Percentiles rank a stretch among this genome's conserved stretches.
phyloP scores from a whole-genome alignment of 1,140 invertebrate genomes.

The Globodera ellingtonae region DNA sequence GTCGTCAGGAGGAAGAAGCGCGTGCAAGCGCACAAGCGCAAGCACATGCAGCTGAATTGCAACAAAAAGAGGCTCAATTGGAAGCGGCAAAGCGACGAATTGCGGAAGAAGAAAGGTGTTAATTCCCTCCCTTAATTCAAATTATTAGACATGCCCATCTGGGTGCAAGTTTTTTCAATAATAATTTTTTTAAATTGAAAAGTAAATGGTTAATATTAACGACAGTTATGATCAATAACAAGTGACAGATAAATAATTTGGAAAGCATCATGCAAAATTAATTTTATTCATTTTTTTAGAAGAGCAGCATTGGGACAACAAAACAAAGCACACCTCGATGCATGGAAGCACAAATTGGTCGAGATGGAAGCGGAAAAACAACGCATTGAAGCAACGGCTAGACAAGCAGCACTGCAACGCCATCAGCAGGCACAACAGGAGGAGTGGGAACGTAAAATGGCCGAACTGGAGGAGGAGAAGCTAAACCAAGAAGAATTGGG shows the following conservation, averaged over 20 bases:
- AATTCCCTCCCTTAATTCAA: too few relatives aligned
- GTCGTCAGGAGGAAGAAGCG: neutral
- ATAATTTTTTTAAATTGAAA: too few relatives aligned
- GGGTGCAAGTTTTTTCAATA: too few relatives aligned
- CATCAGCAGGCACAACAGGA: neutral
- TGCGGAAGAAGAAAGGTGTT: neutral
- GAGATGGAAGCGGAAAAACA: neutral
- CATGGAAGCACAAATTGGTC: neutral
- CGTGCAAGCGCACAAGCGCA: neutral
- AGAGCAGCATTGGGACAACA: neutral
- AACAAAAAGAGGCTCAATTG: neutral
- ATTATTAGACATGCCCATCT: too few relatives aligned
- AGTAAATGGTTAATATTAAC: too few relatives aligned
- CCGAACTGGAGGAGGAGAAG: neutral
- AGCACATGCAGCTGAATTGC: neutral
- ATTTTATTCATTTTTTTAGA: neutral
- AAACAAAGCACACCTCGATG: neutral
- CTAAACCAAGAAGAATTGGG: neutral
- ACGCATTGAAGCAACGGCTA: neutral
- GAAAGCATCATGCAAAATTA: too few relatives aligned
- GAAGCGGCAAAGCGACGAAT: neutral
- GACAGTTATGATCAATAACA: too few relatives aligned
- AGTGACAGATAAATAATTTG: too few relatives aligned
- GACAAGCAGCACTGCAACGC: neutral
- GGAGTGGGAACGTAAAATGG: neutral